These are phyloP conservation scores for Acanthornis magna DNA, from an alignment of 2,797 vertebrate genomes.

Conservation along the genomic window DNA sequence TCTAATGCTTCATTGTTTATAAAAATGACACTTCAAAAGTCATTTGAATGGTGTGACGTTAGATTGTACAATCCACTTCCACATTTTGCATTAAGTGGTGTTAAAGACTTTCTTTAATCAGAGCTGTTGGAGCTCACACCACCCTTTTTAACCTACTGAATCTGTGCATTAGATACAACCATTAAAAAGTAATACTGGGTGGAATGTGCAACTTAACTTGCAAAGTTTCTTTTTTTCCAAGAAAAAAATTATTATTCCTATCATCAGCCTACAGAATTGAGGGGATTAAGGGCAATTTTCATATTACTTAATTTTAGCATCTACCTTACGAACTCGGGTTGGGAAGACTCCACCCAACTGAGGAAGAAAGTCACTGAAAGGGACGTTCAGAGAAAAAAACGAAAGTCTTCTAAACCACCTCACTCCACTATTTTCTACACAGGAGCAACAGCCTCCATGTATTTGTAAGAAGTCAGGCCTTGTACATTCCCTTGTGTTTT, in stretches of 20 bases:
- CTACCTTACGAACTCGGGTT: background rate
- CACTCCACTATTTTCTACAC: background rate
- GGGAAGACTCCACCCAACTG: background rate
- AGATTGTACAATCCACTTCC: background rate
- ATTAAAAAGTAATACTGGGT: background rate
- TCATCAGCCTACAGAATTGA: background rate
- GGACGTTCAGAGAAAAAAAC: background rate
- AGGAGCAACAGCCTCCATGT: background rate
- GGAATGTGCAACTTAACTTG: background rate
- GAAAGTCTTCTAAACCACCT: background rate
- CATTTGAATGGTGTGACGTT: background rate
- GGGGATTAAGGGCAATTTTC: background rate
- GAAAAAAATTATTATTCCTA: background rate
- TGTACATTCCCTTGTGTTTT: background rate
- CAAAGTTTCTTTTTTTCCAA: background rate
- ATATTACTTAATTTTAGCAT: background rate
- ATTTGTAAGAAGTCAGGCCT: background rate
- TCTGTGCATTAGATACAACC: background rate
- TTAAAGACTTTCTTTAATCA: background rate
- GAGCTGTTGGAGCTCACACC: background rate
- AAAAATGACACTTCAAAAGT: slow-evolving; percentile 5
- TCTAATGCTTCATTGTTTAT: background rate
- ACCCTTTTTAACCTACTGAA: background rate
- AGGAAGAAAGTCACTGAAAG: background rate
- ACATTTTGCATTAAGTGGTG: background rate